Evolutionary conservation across 2,888 invertebrate species (phyloP).

Genomic region (Tenthredo scrophulariae): DNA sequence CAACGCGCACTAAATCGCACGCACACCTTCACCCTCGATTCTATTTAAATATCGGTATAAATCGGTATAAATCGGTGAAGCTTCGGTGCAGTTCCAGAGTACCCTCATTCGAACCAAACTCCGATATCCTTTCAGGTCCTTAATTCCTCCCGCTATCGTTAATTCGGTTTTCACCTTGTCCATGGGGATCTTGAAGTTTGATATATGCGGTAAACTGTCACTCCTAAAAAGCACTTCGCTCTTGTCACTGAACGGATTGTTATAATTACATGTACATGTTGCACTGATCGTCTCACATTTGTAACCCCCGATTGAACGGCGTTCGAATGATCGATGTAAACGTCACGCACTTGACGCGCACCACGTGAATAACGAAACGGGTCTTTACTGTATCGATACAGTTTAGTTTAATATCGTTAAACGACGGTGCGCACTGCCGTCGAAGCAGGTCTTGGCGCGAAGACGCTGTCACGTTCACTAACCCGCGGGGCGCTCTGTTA

Average conservation of each 20-base stretch:
- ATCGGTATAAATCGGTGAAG: background rate
- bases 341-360: conserved; percentile 22
- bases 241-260: background rate
- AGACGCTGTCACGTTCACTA: conserved; percentile 73
- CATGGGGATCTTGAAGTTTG: conserved; percentile 2
- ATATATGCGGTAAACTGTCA: conserved; percentile 16
- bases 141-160: background rate
- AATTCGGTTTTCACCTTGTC: background rate
- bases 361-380: conserved; percentile 4
- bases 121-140: conserved; percentile 18
- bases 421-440: background rate
- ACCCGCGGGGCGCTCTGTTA: conserved; percentile 52
- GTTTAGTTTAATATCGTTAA: background rate
- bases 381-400: background rate
- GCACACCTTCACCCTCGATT: background rate
- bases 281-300: conserved; percentile 23
- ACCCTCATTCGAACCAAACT: conserved; percentile 28
- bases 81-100: background rate
- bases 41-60: background rate
- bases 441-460: conserved; percentile 61
- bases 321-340: background rate
- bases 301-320: background rate
- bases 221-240: background rate
- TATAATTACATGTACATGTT: background rate
- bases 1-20: background rate